A percentile compares a stretch with the other conserved stretches of the same genome.
phyloP scores from a whole-genome alignment of 1,140 invertebrate genomes.

The Riptortus pedestris region DNA sequence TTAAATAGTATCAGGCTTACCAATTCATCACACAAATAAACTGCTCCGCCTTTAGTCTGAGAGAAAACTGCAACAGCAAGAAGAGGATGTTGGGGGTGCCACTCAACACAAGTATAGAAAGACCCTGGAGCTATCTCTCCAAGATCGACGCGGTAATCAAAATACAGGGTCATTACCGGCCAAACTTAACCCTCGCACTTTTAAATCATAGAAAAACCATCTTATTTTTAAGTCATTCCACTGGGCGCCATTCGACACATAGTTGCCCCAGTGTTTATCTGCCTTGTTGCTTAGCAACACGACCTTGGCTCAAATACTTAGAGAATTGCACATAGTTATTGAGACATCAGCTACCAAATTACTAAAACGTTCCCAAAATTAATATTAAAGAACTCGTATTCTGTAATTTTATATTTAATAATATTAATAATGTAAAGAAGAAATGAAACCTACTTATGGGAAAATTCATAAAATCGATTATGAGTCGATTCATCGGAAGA shows the following conservation, averaged over 20 bases:
- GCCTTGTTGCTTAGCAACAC: background rate
- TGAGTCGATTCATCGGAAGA: too few species aligned
- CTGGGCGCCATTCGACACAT: background rate
- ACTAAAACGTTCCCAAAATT: too few species aligned
- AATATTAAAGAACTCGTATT: too few species aligned
- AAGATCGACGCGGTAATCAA: conserved; percentile 33
- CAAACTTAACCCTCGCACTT: background rate
- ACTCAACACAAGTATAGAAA: conserved; percentile 28
- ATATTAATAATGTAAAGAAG: too few species aligned
- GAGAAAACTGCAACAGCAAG: conserved; percentile 76
- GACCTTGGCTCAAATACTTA: too few species aligned
- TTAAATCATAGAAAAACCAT: background rate
- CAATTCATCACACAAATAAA: conserved; percentile 78
- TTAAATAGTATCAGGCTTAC: too few species aligned
- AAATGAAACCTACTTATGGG: too few species aligned
- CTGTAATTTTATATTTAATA: too few species aligned
- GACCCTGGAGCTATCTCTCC: conserved; percentile 24
- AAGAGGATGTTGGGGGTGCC: conserved; percentile 33
- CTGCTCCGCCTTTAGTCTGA: conserved; percentile 74
- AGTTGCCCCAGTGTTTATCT: background rate
- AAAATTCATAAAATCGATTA: too few species aligned
- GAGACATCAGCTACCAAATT: too few species aligned
- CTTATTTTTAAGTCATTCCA: background rate
- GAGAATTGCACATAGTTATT: too few species aligned
- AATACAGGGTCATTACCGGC: conserved; percentile 32